Evolutionary conservation across 1,140 invertebrate species (phyloP), one percentile per base, ranked within the genome.

Genomic region (Psix sp.): DNA sequence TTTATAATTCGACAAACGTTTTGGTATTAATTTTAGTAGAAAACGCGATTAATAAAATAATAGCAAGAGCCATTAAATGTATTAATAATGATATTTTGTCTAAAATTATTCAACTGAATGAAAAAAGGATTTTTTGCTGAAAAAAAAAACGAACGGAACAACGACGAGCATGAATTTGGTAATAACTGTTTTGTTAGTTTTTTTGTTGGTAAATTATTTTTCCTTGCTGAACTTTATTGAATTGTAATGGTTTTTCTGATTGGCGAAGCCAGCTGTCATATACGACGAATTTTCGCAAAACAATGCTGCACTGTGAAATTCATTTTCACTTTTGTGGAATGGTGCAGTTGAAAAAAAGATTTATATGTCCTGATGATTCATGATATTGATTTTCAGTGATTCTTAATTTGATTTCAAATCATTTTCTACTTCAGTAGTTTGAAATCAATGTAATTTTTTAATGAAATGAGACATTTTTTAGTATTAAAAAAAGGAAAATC

Each of bases 151-250:
- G 31, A 48, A 7, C 21, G 21, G 35, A 29, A 48, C 31, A 40
- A 49, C 40, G 40, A 40, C 45, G 14, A 7, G 13, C n/a, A 54
- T 33, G 16, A n/a, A 31, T 60, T 59, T 18, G 26, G 43, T 31
- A 60, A 60, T 45, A 60, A 60, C 43, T 49, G 42, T 59, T 59
- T 20, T 9, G 21, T 7, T 17, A 38, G 10, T 15, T 33, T 40
- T 42, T 26, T 60, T 60, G 56, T 60, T 60, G 48, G 56, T 24
- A 48, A 60, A 60, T 60, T 48, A 60, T 60, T 60, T 60, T 60
- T 45, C 42, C 43, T 36, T 21, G 24, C 18, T 40, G 48, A 33
- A 59, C 42, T 59, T 59, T 46, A 59, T 46, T 59, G 54, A 13
- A 38, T 18, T 20, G 31, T 59, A 59, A 59, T 46, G 42, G 54